Conservation (phyloP, 2,113 vertebrate genomes). For the Neolamprologus fasciatus region DNA sequence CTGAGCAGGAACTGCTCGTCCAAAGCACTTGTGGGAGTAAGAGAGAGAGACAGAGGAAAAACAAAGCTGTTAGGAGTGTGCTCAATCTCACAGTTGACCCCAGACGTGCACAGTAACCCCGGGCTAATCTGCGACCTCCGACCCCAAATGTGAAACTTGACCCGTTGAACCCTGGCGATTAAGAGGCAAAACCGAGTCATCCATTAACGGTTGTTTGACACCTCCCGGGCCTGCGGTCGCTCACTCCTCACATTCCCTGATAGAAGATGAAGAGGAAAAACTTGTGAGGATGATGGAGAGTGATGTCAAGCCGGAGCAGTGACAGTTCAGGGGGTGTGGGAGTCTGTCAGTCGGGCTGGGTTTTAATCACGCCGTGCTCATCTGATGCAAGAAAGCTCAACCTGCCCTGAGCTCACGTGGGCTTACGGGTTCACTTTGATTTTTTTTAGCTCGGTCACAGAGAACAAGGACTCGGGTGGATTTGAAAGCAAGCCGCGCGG, state of each 20-base stretch:
- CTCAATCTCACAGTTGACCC: conserved; percentile 23
- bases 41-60: background rate
- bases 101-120: background rate
- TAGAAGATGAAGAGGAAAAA: background rate
- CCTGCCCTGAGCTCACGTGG: background rate
- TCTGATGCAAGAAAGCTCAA: conserved; percentile 35
- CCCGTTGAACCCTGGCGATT: conserved; percentile 24
- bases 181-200: conserved; percentile 33
- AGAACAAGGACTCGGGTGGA: background rate
- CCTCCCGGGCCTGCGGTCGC: conserved; percentile 15
- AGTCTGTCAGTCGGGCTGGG: conserved; percentile 7
- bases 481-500: background rate
- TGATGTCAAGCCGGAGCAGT: conserved; percentile 17
- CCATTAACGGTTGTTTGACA: conserved; percentile 48
- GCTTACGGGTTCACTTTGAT: conserved; percentile 32
- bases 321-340: conserved; percentile 14
- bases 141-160: conserved; percentile 47
- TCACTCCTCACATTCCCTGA: conserved; percentile 33
- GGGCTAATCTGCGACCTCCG: conserved; percentile 20
- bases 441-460: background rate
- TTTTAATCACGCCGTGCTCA: conserved; percentile 15
- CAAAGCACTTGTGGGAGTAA: conserved; percentile 13
- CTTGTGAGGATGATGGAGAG: background rate
- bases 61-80: conserved; percentile 12
- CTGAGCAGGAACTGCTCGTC: conserved; percentile 20